These are phyloP conservation scores for Cryptosula pallasiana DNA, from an alignment of 2,888 invertebrate species.

Conservation along the genomic window DNA sequence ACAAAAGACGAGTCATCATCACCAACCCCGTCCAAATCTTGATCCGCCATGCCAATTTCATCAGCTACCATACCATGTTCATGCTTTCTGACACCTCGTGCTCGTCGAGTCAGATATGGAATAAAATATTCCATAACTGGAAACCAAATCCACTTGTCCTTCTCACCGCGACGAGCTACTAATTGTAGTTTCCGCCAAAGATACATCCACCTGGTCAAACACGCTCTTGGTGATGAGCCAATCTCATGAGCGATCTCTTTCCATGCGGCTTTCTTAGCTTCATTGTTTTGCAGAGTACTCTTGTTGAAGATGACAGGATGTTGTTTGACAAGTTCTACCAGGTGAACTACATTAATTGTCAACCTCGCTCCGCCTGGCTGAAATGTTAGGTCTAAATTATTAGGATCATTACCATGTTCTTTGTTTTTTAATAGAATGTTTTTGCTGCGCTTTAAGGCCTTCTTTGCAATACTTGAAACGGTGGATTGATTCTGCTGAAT, in stretches of 20 bases:
- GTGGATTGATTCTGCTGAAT: background rate
- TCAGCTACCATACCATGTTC: no score
- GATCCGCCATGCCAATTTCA: no score
- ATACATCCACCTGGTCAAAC: background rate
- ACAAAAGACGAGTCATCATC: no score
- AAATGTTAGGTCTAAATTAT: background rate
- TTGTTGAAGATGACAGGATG: background rate
- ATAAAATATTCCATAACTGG: conserved; percentile 1
- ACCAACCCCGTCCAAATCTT: no score
- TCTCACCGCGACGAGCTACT: background rate
- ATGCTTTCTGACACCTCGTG: no score
- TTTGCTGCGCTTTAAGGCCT: conserved; percentile 13
- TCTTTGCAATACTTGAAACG: background rate
- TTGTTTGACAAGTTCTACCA: conserved; percentile 18
- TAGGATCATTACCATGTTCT: background rate
- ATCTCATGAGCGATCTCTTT: background rate
- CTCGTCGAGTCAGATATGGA: background rate
- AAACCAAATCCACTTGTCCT: background rate
- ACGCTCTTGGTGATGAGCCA: background rate
- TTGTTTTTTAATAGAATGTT: background rate
- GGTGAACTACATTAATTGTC: background rate
- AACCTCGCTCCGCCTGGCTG: background rate
- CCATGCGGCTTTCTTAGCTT: background rate
- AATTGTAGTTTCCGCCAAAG: background rate
- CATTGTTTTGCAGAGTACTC: background rate